Evolutionary conservation across 2,113 vertebrate species (phyloP).

Genomic region (Aix galericulata): DNA sequence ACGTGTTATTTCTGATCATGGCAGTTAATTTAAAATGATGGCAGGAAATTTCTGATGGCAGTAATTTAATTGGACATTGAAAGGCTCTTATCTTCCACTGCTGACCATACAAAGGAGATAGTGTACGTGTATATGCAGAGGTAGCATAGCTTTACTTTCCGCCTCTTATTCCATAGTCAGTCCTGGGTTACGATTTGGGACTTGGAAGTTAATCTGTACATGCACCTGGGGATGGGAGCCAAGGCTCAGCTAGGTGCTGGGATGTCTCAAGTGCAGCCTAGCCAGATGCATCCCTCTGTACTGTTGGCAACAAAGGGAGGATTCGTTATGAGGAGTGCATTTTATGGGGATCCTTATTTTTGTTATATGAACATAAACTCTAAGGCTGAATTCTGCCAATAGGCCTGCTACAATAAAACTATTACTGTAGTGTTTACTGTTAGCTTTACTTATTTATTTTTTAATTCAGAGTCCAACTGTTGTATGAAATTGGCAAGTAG

Average conservation of each 20-base stretch:
- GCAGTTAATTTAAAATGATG: background rate
- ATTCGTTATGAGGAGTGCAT: fast-evolving
- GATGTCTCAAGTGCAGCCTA: background rate
- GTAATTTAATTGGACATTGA: background rate
- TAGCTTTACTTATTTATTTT: background rate
- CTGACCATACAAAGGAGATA: background rate
- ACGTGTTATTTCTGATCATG: background rate
- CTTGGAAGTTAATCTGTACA: background rate
- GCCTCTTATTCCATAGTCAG: background rate
- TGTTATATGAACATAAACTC: background rate
- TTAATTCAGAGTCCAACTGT: background rate
- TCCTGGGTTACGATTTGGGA: background rate
- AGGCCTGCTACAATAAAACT: background rate
- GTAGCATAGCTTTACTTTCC: background rate
- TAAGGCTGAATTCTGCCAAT: background rate
- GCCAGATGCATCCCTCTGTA: fast-evolving
- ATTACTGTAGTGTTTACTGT: background rate
- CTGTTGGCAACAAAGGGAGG: background rate
- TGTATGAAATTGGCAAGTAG: background rate
- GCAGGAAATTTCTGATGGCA: background rate
- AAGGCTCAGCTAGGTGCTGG: background rate
- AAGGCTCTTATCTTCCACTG: background rate
- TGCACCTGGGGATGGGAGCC: background rate
- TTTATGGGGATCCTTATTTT: background rate
- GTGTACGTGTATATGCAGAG: background rate